phyloP scores from a whole-genome alignment of 2,113 vertebrate genomes.

The Eubucco bourcierii region DNA sequence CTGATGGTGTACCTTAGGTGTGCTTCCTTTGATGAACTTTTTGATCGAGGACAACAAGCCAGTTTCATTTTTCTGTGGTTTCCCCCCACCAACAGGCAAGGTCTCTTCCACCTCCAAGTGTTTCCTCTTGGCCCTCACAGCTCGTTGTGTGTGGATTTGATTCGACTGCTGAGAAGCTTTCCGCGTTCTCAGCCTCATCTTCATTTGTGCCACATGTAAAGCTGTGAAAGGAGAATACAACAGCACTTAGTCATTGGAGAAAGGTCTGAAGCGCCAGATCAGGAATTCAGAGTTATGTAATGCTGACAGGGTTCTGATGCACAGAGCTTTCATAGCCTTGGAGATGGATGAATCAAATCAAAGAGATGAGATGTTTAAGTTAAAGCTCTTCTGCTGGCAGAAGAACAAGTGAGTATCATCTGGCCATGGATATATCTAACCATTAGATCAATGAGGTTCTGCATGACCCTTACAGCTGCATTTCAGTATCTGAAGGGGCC shows the following conservation, averaged over 20 bases:
- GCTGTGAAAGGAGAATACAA: constrained; percentile 61
- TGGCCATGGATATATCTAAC: background rate
- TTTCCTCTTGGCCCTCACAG: constrained; percentile 89
- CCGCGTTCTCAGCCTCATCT: constrained; percentile 98
- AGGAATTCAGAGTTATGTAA: fast-evolving
- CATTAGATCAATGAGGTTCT: background rate
- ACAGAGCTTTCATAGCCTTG: background rate
- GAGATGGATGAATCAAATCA: background rate
- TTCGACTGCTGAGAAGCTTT: constrained; percentile 93
- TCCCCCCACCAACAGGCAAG: constrained; percentile 74
- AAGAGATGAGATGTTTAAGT: background rate
- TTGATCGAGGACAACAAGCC: constrained; percentile 84
- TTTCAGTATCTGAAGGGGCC: no score
- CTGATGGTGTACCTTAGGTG: constrained; percentile 74
- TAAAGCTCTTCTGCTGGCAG: background rate
- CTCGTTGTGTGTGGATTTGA: constrained; percentile 80
- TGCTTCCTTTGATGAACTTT: constrained; percentile 84
- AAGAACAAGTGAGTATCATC: background rate
- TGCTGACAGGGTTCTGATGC: background rate
- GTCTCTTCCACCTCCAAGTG: constrained; percentile 80
- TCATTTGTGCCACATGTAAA: constrained; percentile 88
- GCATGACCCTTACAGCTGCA: background rate
- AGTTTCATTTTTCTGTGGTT: constrained; percentile 77
- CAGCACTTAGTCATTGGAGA: background rate
- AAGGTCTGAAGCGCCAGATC: background rate